Evolutionary conservation across 2,888 invertebrate genomes (phyloP).

Genomic region (Epistrophe grossulariae): DNA sequence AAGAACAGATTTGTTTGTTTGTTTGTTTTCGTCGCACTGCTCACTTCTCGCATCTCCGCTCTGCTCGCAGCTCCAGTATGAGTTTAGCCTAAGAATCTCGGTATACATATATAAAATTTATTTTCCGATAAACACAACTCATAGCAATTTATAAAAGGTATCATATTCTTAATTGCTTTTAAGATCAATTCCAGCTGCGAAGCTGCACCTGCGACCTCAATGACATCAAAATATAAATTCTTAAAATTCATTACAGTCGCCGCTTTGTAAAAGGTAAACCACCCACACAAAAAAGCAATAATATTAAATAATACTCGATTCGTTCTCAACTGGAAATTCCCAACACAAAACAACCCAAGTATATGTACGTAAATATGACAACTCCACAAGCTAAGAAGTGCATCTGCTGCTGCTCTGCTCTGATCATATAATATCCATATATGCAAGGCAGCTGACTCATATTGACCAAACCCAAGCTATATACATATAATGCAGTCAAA

Average conservation of each 20-base stretch:
- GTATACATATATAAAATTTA: no score
- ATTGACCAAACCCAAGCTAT: conserved; percentile 27
- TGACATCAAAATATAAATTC: conserved; percentile 37
- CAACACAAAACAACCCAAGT: not conserved
- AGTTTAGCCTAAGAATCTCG: no score
- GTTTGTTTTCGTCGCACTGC: no score
- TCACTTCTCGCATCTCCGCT: no score
- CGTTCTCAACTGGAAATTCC: not conserved
- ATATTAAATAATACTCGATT: not conserved
- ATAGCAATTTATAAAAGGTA: not conserved
- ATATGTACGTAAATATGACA: not conserved
- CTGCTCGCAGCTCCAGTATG: no score
- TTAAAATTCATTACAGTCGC: conserved; percentile 42
- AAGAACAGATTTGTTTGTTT: no score
- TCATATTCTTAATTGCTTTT: not conserved
- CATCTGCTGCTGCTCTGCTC: not conserved
- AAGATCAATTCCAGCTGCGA: conserved; percentile 25
- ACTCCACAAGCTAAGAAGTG: not conserved
- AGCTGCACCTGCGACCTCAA: conserved; percentile 51
- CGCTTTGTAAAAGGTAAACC: conserved; percentile 44
- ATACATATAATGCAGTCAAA: conserved; percentile 31
- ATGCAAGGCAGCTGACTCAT: conserved; percentile 46
- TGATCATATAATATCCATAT: not conserved
- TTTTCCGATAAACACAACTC: not conserved
- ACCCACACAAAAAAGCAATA: conserved; percentile 22